phyloP scores from a whole-genome alignment of 1,140 invertebrate species.

The Halotydeus destructor region DNA sequence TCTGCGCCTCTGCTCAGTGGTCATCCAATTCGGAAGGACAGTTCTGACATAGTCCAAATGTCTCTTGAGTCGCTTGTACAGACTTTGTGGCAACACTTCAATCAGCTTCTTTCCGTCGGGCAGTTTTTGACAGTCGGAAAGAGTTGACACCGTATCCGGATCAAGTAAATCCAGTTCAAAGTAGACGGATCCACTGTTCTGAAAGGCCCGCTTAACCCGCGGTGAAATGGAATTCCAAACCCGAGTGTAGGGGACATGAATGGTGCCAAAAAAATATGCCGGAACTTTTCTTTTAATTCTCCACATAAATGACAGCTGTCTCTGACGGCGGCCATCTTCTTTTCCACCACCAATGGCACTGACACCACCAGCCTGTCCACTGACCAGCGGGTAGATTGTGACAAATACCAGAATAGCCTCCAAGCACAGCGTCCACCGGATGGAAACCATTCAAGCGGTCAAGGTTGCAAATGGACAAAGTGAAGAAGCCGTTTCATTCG shows the following conservation, averaged over 20 bases:
- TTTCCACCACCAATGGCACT: no score
- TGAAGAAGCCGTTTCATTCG: no score
- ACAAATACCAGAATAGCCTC: no score
- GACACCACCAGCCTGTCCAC: no score
- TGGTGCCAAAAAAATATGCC: constrained; percentile 27
- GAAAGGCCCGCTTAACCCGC: constrained; percentile 32
- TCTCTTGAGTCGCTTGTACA: constrained; percentile 28
- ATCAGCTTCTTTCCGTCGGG: constrained; percentile 27
- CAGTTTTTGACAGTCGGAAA: constrained; percentile 32
- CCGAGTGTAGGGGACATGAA: constrained; percentile 35
- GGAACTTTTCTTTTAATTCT: background rate
- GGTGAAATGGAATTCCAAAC: constrained; percentile 34
- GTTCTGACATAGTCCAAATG: constrained; percentile 30
- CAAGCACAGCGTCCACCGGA: no score
- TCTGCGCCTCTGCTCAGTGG: constrained; percentile 27
- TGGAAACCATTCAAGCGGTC: no score
- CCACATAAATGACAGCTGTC: background rate
- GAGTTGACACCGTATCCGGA: constrained; percentile 26
- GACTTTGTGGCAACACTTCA: constrained; percentile 28
- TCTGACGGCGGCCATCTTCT: no score
- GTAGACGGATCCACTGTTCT: constrained; percentile 27
- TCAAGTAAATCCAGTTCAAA: constrained; percentile 35
- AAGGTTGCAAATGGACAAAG: no score
- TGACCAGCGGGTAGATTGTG: no score
- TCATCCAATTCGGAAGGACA: constrained; percentile 32